Evolutionary conservation across 2,888 invertebrate genomes (phyloP), one percentile per base, ranked within the genome.

Genomic region (Ecliptopera silaceata): DNA sequence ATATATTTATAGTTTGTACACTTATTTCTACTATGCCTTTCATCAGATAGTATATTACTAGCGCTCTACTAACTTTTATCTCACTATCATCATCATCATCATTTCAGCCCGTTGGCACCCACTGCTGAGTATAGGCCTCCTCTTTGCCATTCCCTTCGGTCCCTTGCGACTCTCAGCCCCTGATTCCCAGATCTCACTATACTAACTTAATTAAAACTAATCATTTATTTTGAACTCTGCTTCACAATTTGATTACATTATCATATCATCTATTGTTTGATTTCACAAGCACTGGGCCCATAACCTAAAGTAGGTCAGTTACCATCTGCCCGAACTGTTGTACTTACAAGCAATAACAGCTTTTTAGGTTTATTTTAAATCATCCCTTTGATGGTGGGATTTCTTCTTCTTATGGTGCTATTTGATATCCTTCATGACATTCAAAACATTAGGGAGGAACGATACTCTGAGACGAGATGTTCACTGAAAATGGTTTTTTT

Each of bases 341-440:
- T 42, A 20, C 32, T 45, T 42, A 38, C 45, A 61, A 61, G 53
- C 29, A 50, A 43, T 44, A 20, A 18, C 12, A 17, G 43, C 13
- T 42, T 49, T 41, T 49, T 60, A 17, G 60, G 60, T 56, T 56
- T 59, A 56, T 56, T 56, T 53, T 22, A 13, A n/a, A 36, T 32
- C 26, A 20, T 20, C 46, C 42, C 52, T 59, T 55, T 45, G 41
- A 57, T 44, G 12, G 15, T 18, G 48, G 13, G 36, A 13, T 36
- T 36, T n/a, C 8, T 36, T 36, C 15, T 15, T 36, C 13, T 10
- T 36, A 10, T 36, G 10, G 36, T 36, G 8, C n/a, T 31, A 11
- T 34, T 34, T 12, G 13, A 34, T 12, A 34, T 34, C 12, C 12
- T 34, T 34, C 4, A 15, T 34, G 12, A 32, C 5, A 36, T 36